Evolutionary conservation across 2,888 invertebrate species (phyloP).

Genomic region (Anarsia innoxiella): DNA sequence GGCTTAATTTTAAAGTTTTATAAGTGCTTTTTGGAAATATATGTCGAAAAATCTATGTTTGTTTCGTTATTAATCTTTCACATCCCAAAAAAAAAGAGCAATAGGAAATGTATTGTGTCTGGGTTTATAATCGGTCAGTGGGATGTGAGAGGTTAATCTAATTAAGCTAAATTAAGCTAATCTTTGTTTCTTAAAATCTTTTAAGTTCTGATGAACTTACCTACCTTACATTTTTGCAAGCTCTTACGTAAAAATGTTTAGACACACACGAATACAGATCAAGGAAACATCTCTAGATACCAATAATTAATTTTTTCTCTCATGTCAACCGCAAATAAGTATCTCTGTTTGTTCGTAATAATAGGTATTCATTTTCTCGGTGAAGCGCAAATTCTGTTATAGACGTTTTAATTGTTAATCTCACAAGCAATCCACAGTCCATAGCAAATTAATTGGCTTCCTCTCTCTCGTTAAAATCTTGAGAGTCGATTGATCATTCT

Average conservation of each 20-base stretch:
- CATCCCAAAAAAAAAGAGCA: too few species aligned
- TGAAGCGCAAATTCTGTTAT: slow-evolving; percentile 4
- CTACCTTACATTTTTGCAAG: too few species aligned
- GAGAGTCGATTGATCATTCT: slow-evolving; percentile 45
- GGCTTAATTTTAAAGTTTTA: not conserved
- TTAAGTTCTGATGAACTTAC: not conserved
- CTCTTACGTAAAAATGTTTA: too few species aligned
- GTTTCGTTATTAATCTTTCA: too few species aligned
- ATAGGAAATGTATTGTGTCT: too few species aligned
- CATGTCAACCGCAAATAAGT: slow-evolving; percentile 13
- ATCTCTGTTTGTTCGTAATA: slow-evolving; percentile 6
- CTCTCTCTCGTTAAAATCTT: slow-evolving; percentile 46
- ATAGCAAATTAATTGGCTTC: slow-evolving; percentile 49
- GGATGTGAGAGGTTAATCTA: too few species aligned
- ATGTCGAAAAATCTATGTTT: not conserved
- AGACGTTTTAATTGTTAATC: slow-evolving; percentile 8
- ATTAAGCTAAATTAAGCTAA: not conserved
- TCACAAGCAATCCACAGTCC: slow-evolving; percentile 3
- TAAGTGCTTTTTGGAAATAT: not conserved
- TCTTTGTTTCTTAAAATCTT: not conserved
- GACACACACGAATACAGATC: not conserved
- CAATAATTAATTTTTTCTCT: not conserved
- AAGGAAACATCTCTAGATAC: not conserved
- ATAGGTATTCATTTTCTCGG: slow-evolving; percentile 6
- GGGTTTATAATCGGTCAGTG: too few species aligned